Conservation (phyloP, 2,888 invertebrate genomes). For the Danaus chrysippus region DNA sequence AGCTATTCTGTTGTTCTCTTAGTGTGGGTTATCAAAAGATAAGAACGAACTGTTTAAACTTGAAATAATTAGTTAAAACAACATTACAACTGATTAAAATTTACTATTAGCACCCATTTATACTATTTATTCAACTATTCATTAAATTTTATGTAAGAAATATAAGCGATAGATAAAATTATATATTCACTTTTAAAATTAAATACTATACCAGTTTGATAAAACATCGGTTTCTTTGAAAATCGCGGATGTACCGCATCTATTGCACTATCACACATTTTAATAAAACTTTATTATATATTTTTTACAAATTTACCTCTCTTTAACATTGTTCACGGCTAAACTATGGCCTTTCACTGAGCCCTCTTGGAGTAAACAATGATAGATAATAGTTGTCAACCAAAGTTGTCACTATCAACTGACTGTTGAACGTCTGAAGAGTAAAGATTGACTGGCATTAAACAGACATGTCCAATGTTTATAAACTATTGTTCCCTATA, state of each 20-base stretch:
- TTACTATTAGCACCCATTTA: background rate
- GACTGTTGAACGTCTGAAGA: no score
- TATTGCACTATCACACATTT: conserved; percentile 44
- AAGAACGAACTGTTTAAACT: background rate
- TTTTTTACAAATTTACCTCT: conserved; percentile 49
- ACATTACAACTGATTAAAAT: background rate
- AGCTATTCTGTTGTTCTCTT: background rate
- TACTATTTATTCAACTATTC: background rate
- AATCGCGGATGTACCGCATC: conserved; percentile 67
- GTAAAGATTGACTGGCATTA: no score
- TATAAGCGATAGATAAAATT: background rate
- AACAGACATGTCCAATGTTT: no score
- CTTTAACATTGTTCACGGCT: conserved; percentile 43
- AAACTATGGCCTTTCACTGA: background rate
- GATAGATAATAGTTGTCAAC: background rate
- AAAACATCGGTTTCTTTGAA: conserved; percentile 44
- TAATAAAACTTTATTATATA: conserved; percentile 25
- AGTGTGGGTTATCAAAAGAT: conserved; percentile 3
- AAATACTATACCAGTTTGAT: conserved; percentile 58
- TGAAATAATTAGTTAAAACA: background rate
- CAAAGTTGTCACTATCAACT: background rate
- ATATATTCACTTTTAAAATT: conserved; percentile 5
- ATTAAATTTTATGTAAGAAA: background rate
- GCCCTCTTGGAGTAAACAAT: background rate
- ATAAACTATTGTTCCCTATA: no score